Evolutionary conservation across 2,113 vertebrate genomes (phyloP).

Genomic region (Corvus moneduloides): DNA sequence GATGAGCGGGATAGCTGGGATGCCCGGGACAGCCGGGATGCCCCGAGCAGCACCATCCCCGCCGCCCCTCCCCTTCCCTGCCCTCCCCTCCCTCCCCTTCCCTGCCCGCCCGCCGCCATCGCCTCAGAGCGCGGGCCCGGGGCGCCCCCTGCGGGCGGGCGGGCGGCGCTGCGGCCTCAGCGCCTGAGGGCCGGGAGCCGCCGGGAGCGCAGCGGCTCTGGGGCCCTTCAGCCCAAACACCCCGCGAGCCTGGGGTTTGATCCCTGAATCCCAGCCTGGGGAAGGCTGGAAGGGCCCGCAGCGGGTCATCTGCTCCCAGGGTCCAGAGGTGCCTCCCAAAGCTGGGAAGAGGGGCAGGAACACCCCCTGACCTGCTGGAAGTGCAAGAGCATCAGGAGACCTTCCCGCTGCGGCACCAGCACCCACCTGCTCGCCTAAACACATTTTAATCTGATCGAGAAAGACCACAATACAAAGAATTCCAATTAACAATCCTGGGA

Average conservation of each 20-base stretch:
- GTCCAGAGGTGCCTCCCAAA: not conserved
- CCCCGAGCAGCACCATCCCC: not conserved
- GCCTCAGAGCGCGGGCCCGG: not conserved
- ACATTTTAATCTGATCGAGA: accelerated
- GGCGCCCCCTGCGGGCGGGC: not conserved
- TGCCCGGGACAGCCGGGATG: not conserved
- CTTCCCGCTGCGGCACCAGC: accelerated
- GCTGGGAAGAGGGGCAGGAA: not conserved
- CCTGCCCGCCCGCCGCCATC: not conserved
- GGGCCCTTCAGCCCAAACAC: accelerated
- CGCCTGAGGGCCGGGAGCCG: not conserved
- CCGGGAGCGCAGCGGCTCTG: accelerated
- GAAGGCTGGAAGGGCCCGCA: not conserved
- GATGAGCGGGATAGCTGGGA: not conserved
- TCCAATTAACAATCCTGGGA: no score
- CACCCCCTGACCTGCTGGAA: no score
- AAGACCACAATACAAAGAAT: accelerated
- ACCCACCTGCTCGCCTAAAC: accelerated
- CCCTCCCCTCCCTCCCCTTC: no score
- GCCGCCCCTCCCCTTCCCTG: not conserved
- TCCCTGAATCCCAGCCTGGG: not conserved
- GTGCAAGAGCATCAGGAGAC: accelerated
- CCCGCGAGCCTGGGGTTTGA: accelerated
- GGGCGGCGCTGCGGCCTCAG: not conserved
- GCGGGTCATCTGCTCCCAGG: not conserved